phyloP scores from a whole-genome alignment of 2,888 invertebrate species.

The Phasia obesa region DNA sequence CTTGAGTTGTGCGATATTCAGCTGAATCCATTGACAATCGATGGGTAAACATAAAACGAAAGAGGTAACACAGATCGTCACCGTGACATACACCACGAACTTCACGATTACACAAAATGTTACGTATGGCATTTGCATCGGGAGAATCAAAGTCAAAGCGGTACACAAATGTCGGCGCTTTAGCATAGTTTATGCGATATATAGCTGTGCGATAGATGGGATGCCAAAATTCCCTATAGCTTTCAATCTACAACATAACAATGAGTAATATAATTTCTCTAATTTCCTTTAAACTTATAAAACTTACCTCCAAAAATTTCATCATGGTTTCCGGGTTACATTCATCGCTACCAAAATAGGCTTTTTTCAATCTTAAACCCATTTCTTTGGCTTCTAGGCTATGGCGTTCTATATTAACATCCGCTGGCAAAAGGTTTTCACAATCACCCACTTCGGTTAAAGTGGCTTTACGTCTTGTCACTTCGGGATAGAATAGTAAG shows the following conservation, averaged over 20 bases:
- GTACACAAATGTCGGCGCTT: constrained; percentile 80
- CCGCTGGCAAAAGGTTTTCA: constrained; percentile 77
- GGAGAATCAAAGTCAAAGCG: constrained; percentile 81
- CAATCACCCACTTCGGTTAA: constrained; percentile 78
- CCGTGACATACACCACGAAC: constrained; percentile 80
- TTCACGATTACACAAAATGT: constrained; percentile 77
- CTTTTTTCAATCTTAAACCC: constrained; percentile 75
- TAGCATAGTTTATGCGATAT: constrained; percentile 75
- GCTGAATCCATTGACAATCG: constrained; percentile 74
- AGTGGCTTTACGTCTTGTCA: constrained; percentile 77
- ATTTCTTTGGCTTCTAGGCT: constrained; percentile 74
- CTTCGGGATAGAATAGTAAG: constrained; percentile 79
- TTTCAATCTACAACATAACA: constrained; percentile 73
- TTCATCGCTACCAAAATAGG: constrained; percentile 77
- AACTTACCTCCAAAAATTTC: constrained; percentile 77
- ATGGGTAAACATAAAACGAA: constrained; percentile 77
- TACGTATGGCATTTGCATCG: constrained; percentile 77
- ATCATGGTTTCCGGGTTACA: constrained; percentile 80
- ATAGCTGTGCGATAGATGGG: constrained; percentile 78
- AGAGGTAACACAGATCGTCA: constrained; percentile 81
- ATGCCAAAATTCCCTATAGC: constrained; percentile 80
- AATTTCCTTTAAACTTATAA: constrained; percentile 1
- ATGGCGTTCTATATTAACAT: constrained; percentile 74
- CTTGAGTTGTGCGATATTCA: constrained; percentile 76
- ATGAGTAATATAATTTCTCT: neutral